phyloP scores from a whole-genome alignment of 53 echinoderm and acorn worm species.

The Mesocentrotus franciscanus region DNA sequence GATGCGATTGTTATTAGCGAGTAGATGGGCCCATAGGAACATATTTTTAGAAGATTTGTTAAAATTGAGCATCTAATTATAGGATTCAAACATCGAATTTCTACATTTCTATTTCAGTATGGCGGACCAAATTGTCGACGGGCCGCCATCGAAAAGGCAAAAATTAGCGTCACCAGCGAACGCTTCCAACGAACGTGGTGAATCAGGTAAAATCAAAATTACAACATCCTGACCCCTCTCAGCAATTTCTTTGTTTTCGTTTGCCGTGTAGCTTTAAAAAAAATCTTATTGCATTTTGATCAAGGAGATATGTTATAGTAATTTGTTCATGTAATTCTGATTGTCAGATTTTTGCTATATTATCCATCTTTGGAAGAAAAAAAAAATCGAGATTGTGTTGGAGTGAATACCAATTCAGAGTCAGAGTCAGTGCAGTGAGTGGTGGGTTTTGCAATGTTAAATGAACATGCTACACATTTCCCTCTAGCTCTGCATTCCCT shows the following conservation, averaged over 20 bases:
- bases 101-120: constrained; percentile 51
- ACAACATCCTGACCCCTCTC: constrained; percentile 63
- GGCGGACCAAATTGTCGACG: constrained; percentile 95
- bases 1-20: constrained; percentile 68
- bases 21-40: constrained; percentile 66
- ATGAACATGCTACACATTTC: no score
- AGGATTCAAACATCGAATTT: constrained; percentile 20
- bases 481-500: no score
- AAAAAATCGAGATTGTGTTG: not conserved
- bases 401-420: not conserved
- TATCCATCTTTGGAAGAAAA: not conserved
- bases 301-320: not conserved
- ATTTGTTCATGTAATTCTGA: not conserved
- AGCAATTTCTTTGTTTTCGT: constrained; percentile 45
- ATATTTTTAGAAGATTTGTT: not conserved
- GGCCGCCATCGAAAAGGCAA: constrained; percentile 96
- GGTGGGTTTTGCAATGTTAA: not conserved
- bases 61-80: not conserved
- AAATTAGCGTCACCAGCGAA: constrained; percentile 88
- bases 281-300: not conserved
- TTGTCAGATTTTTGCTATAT: not conserved
- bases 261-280: not conserved
- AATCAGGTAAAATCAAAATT: constrained; percentile 63
- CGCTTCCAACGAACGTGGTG: constrained; percentile 64
- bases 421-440: not conserved